Conservation (phyloP, 1,140 invertebrate species). For the Nephila pilipes region DNA sequence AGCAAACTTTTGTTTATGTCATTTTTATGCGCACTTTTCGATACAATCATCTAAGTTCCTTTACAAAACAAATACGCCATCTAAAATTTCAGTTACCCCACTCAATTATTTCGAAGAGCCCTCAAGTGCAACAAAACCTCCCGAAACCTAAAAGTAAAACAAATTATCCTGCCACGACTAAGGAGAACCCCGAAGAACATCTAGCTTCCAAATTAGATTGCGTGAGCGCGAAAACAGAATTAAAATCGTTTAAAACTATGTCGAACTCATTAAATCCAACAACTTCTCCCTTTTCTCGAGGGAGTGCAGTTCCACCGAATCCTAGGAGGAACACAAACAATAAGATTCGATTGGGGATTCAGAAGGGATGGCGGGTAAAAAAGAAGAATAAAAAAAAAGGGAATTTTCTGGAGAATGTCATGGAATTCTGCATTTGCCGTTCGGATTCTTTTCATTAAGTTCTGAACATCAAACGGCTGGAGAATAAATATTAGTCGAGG, state of each 20-base stretch:
- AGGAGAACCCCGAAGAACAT: background rate
- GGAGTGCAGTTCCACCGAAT: background rate
- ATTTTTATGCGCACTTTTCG: background rate
- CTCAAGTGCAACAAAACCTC: background rate
- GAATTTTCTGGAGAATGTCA: background rate
- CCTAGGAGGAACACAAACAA: background rate
- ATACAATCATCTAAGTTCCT: background rate
- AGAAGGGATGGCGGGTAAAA: background rate
- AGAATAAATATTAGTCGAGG: slow-evolving; percentile 17
- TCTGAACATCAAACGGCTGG: background rate
- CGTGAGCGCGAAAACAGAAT: slow-evolving; percentile 1
- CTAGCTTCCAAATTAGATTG: slow-evolving; percentile 30
- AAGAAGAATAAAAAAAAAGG: background rate
- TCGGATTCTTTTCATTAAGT: slow-evolving; percentile 10
- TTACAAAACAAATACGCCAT: background rate
- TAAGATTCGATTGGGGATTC: slow-evolving; percentile 26
- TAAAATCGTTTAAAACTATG: slow-evolving; percentile 39
- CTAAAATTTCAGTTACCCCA: background rate
- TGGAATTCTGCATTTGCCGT: slow-evolving; percentile 8
- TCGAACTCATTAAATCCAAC: slow-evolving; percentile 35
- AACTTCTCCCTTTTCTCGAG: slow-evolving; percentile 1
- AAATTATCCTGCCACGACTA: background rate
- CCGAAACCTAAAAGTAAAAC: background rate
- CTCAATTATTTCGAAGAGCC: background rate
- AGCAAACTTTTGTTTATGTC: too few relatives aligned